Percentiles rank a stretch among this genome's conserved stretches.
These are phyloP conservation scores for Platygyra sinensis DNA, from an alignment of 64 coral and sea anemone species.

Conservation along the genomic window DNA sequence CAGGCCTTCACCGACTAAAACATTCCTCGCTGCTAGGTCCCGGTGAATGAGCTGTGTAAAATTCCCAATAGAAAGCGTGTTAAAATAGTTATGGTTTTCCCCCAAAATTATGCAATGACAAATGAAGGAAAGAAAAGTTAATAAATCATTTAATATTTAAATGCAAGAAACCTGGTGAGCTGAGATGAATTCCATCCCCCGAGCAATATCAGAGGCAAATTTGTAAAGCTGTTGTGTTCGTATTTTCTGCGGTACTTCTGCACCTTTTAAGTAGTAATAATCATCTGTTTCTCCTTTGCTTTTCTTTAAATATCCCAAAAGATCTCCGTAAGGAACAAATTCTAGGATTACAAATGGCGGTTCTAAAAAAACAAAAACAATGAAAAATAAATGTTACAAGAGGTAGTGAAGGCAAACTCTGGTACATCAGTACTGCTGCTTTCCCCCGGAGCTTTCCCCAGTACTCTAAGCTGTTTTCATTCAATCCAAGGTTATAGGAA, in stretches of 20 bases:
- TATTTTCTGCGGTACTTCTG: neutral
- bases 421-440: neutral
- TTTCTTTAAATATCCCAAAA: constrained; percentile 36
- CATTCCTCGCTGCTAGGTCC: constrained; percentile 67
- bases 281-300: constrained; percentile 36
- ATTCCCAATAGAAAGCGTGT: too few species aligned
- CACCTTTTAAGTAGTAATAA: neutral
- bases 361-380: neutral
- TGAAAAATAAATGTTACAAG: neutral
- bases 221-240: constrained; percentile 14
- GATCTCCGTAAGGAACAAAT: constrained; percentile 38
- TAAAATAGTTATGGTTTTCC: too few species aligned
- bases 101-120: too few species aligned
- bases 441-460: neutral
- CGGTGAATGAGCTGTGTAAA: constrained; percentile 58
- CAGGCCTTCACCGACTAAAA: constrained; percentile 43
- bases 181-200: constrained; percentile 26
- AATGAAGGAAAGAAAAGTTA: too few species aligned
- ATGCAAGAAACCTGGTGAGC: neutral
- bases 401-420: neutral
- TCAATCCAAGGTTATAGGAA: too few species aligned
- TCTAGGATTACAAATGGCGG: constrained; percentile 24
- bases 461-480: too few species aligned
- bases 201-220: constrained; percentile 9
- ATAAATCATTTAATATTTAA: too few species aligned